Evolutionary conservation across 37 sponge, comb jelly and placozoan species (phyloP).

Genomic region (Spongia lamella): DNA sequence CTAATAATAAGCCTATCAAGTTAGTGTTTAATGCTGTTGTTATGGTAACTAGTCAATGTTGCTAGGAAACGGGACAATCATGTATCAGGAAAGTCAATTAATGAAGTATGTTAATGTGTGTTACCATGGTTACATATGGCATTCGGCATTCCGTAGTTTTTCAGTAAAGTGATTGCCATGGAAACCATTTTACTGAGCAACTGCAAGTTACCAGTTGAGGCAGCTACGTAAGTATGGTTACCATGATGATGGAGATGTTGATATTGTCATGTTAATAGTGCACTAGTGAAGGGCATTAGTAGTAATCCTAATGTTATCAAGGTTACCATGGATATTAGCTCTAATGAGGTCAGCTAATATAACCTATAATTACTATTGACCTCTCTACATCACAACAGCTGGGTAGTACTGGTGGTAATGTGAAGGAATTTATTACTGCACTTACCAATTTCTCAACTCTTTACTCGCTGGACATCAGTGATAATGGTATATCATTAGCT

Average conservation of each 20-base stretch:
- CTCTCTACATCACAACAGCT: conserved; percentile 10
- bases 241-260: not conserved
- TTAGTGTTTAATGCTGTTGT: not conserved
- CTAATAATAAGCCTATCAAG: conserved; percentile 36
- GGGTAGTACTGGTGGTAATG: conserved; percentile 7
- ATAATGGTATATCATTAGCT: conserved; percentile 24
- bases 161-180: conserved; percentile 63
- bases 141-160: conserved; percentile 54
- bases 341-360: conserved; percentile 50
- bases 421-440: not conserved
- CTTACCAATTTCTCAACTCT: not conserved
- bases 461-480: conserved; percentile 39
- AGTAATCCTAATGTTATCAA: conserved; percentile 56
- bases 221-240: conserved; percentile 48
- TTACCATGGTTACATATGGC: conserved; percentile 15
- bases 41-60: not conserved
- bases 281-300: conserved; percentile 61
- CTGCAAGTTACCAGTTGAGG: conserved; percentile 40
- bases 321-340: conserved; percentile 46
- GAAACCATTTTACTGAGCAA: conserved; percentile 44
- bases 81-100: not conserved
- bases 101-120: not conserved
- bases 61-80: not conserved
- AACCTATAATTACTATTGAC: too few species aligned
- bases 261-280: conserved; percentile 21